phyloP scores from a whole-genome alignment of 2,113 vertebrate species.

The Aegotheles bennettii region DNA sequence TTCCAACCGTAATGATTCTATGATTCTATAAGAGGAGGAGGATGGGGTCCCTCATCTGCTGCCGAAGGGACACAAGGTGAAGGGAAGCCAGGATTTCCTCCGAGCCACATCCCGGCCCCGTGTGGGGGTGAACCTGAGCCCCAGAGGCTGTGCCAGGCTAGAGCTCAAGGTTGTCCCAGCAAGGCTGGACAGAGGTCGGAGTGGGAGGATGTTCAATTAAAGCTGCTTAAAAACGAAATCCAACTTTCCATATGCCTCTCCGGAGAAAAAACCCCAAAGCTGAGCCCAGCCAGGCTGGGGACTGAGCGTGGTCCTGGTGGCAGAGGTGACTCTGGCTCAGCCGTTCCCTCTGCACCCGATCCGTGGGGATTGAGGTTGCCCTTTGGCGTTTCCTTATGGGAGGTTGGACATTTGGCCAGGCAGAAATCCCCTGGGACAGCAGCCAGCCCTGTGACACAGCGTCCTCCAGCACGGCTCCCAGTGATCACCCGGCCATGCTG shows the following conservation, averaged over 20 bases:
- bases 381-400: not conserved
- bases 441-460: not conserved
- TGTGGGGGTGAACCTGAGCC: accelerated
- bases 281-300: not conserved
- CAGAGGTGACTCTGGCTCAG: conserved; percentile 21
- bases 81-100: not conserved
- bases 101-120: not conserved
- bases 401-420: not conserved
- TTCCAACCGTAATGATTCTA: too few relatives aligned
- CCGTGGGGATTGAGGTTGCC: not conserved
- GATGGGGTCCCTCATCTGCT: accelerated
- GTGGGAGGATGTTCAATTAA: conserved; percentile 37
- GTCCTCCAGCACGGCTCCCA: too few relatives aligned
- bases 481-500: too few relatives aligned
- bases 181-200: not conserved
- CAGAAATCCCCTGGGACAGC: not conserved
- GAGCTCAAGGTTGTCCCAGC: conserved; percentile 14
- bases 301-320: accelerated
- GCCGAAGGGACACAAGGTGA: accelerated
- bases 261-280: not conserved
- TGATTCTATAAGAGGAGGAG: not conserved
- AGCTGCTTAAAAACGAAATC: conserved; percentile 63
- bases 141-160: accelerated
- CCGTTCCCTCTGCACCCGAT: accelerated
- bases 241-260: conserved; percentile 38